These are phyloP conservation scores for Canis aureus DNA, from an alignment of 2,113 vertebrate genomes.

Conservation along the genomic window DNA sequence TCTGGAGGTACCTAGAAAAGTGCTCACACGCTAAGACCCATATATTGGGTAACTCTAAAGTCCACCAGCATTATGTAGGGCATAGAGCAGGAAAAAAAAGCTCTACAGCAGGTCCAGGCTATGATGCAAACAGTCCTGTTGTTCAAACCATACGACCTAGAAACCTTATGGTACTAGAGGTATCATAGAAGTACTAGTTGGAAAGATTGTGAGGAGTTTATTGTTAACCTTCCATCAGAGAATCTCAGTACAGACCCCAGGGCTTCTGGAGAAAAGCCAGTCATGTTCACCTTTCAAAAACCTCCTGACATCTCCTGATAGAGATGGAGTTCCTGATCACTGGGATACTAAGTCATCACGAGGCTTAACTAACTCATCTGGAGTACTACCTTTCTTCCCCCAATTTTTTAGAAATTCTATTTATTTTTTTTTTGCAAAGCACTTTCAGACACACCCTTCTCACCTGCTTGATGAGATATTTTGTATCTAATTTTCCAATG, in stretches of 20 bases:
- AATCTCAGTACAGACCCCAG: neutral
- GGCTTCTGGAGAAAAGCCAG: neutral
- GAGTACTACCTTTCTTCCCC: neutral
- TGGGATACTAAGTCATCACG: neutral
- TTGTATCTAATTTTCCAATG: slow-evolving; percentile 6
- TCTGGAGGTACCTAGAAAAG: neutral
- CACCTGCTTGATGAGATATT: neutral
- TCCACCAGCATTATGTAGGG: neutral
- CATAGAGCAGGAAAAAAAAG: neutral
- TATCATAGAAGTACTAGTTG: neutral
- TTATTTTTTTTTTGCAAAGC: slow-evolving; percentile 1
- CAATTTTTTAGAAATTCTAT: neutral
- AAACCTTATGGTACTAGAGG: neutral
- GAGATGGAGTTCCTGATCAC: neutral
- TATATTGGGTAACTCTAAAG: neutral
- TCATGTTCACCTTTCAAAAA: neutral
- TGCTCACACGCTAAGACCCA: neutral
- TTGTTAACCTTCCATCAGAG: neutral
- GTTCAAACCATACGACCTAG: neutral
- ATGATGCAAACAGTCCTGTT: neutral
- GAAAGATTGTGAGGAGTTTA: neutral
- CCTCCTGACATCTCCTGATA: neutral
- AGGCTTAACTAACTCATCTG: slow-evolving; percentile 3
- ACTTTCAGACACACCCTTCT: slow-evolving; percentile 3
- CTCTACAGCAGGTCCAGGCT: neutral